phyloP scores from a whole-genome alignment of 1,140 invertebrate genomes.

The Yoshiicerus persimilis region DNA sequence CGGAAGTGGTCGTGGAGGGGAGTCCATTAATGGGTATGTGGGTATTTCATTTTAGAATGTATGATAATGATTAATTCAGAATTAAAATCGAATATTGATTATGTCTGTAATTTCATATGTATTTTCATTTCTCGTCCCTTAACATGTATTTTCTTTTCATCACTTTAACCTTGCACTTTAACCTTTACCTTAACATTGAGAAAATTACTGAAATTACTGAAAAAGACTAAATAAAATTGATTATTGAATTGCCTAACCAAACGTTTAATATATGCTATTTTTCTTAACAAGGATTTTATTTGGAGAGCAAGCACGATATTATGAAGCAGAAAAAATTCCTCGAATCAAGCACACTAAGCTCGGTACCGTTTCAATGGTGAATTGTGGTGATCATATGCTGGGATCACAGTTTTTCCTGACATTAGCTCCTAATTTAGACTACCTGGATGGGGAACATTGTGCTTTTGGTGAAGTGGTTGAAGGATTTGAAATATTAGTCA shows the following conservation, averaged over 20 bases:
- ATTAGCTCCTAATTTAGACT: slow-evolving; percentile 81
- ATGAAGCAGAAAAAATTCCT: slow-evolving; percentile 86
- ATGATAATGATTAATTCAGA: too few relatives aligned
- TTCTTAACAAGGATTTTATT: slow-evolving; percentile 68
- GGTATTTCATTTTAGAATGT: too few relatives aligned
- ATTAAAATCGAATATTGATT: too few relatives aligned
- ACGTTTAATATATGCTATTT: neutral
- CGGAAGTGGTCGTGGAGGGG: slow-evolving; percentile 85
- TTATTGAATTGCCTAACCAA: too few relatives aligned
- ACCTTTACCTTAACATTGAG: too few relatives aligned
- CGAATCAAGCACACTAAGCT: slow-evolving; percentile 84
- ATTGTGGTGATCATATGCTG: slow-evolving; percentile 87
- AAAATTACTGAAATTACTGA: too few relatives aligned
- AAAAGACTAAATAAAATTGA: neutral
- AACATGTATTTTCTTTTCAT: too few relatives aligned
- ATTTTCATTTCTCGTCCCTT: too few relatives aligned
- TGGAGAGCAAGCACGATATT: slow-evolving; percentile 85
- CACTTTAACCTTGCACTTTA: too few relatives aligned
- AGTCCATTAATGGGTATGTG: slow-evolving; percentile 75
- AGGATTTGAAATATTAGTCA: slow-evolving; percentile 82
- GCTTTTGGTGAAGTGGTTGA: slow-evolving; percentile 85
- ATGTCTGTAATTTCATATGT: too few relatives aligned
- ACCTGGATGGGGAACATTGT: slow-evolving; percentile 89
- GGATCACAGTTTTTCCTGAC: slow-evolving; percentile 99
- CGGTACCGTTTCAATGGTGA: slow-evolving; percentile 93